Conservation (phyloP, 2,797 vertebrate species). For the Echiichthys vipera region DNA sequence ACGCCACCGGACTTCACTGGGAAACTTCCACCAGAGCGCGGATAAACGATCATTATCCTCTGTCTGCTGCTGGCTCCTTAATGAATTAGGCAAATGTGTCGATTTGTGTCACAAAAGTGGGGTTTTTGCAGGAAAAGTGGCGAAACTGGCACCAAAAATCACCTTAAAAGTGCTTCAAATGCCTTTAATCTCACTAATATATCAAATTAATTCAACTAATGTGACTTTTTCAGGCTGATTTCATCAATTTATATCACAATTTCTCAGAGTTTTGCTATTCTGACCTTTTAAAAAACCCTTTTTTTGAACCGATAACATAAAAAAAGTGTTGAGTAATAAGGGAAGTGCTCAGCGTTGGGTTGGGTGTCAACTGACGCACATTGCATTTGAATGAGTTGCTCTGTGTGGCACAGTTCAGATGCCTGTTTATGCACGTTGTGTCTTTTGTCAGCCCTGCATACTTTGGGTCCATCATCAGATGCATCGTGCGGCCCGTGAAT, state of each 20-base stretch:
- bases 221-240: neutral
- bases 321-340: constrained; percentile 66
- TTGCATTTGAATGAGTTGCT: constrained; percentile 61
- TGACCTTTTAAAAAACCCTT: constrained; percentile 27
- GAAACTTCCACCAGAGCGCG: constrained; percentile 36
- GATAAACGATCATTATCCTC: neutral
- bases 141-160: neutral
- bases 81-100: neutral
- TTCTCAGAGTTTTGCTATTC: neutral
- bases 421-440: constrained; percentile 12
- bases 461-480: constrained; percentile 24
- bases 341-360: constrained; percentile 58
- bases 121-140: neutral
- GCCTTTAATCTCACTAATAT: rapidly evolving
- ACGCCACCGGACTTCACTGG: neutral
- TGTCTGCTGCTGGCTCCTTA: neutral
- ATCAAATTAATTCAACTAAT: neutral
- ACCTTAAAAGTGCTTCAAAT: neutral
- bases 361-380: constrained; percentile 66
- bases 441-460: constrained; percentile 14
- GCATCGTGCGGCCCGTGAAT: neutral
- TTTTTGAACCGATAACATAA: constrained; percentile 36
- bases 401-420: constrained; percentile 12
- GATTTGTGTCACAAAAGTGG: constrained; percentile 1
- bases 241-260: neutral